A percentile compares a stretch with the other conserved stretches of the same genome.
phyloP scores from a whole-genome alignment of 2,113 vertebrate genomes.

The Brachionichthys hirsutus region DNA sequence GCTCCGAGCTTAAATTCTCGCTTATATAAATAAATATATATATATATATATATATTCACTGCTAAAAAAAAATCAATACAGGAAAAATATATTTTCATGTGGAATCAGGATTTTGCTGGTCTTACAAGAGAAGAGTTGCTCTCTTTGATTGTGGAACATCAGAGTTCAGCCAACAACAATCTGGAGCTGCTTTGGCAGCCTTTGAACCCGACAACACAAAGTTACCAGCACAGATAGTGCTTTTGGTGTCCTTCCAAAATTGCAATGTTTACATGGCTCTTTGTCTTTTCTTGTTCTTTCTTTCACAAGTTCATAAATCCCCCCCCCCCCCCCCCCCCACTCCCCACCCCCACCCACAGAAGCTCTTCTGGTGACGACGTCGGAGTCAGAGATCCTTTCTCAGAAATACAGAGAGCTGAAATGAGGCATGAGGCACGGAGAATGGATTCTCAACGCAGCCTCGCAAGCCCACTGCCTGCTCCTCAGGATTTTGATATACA shows the following conservation, averaged over 20 bases:
- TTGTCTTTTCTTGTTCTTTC: slow-evolving; percentile 20
- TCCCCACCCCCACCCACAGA: too few species aligned
- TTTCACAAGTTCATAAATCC: slow-evolving; percentile 30
- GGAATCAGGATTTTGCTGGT: too few species aligned
- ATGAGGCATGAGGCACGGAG: slow-evolving; percentile 56
- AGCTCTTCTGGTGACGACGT: slow-evolving; percentile 27
- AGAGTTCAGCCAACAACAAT: neutral
- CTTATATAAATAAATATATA: neutral
- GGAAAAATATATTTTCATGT: too few species aligned
- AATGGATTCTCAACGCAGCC: slow-evolving; percentile 66
- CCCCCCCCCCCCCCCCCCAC: neutral
- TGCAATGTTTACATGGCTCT: neutral
- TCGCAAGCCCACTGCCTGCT: slow-evolving; percentile 45
- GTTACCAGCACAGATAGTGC: neutral
- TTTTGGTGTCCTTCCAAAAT: neutral
- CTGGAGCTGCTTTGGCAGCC: neutral
- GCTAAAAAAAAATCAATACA: too few species aligned
- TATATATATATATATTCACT: too few species aligned
- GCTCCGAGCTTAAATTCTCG: too few species aligned
- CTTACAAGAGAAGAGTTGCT: too few species aligned
- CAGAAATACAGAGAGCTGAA: slow-evolving; percentile 56
- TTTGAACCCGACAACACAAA: neutral
- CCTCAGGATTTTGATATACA: slow-evolving; percentile 58
- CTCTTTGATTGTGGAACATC: neutral
- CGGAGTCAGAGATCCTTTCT: slow-evolving; percentile 60